Percentiles rank a stretch among this genome's conserved stretches.
These are phyloP conservation scores for Mus pahari DNA, from an alignment of 2,113 vertebrate species.

Conservation along the genomic window DNA sequence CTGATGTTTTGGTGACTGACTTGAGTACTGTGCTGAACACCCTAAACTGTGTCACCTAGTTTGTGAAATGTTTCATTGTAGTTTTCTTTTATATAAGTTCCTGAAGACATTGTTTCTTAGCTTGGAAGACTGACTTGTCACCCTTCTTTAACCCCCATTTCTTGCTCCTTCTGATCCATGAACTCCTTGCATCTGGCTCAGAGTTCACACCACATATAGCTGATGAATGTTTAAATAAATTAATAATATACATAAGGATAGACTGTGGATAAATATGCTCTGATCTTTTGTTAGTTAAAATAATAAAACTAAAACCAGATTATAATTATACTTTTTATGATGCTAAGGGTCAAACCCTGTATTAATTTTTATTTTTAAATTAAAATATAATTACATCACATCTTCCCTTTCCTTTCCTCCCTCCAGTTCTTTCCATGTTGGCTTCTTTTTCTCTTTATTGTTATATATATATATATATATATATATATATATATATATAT, in stretches of 20 bases:
- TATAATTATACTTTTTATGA: constrained; percentile 10
- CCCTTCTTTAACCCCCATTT: neutral
- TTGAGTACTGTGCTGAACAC: neutral
- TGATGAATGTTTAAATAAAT: constrained; percentile 37
- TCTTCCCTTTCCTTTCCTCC: neutral
- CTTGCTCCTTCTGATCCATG: neutral
- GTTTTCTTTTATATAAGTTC: neutral
- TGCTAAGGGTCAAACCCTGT: neutral
- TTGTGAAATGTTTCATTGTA: neutral
- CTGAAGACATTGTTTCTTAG: neutral
- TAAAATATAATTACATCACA: neutral
- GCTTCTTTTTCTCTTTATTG: neutral
- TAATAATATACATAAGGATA: constrained; percentile 12
- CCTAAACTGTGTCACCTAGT: neutral
- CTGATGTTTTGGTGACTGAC: neutral
- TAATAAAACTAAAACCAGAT: constrained; percentile 20
- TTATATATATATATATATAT: too few species aligned
- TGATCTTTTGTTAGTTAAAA: constrained; percentile 36
- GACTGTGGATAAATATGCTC: neutral
- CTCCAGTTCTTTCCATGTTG: neutral
- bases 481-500: neutral
- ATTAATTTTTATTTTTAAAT: neutral
- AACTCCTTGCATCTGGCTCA: neutral
- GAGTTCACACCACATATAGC: neutral
- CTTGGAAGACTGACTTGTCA: neutral